Conservation (phyloP, 2,113 vertebrate genomes). For the Micromys minutus region DNA sequence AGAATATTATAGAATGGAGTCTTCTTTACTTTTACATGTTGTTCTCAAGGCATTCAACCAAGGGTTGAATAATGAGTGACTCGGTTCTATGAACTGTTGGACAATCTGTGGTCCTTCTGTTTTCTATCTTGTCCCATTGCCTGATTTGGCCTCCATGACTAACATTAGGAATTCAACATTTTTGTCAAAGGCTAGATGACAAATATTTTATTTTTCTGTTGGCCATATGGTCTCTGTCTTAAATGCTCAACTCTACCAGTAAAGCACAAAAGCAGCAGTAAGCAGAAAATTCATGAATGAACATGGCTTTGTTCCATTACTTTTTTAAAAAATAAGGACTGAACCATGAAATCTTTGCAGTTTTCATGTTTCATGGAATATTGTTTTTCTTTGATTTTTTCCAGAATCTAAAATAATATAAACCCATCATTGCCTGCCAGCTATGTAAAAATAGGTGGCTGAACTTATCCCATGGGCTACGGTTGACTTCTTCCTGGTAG, state of each 20-base stretch:
- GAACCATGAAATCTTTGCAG: constrained; percentile 42
- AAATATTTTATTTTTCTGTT: constrained; percentile 37
- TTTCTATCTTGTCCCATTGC: not conserved
- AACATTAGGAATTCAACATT: constrained; percentile 32
- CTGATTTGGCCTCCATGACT: not conserved
- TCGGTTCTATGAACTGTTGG: not conserved
- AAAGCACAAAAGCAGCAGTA: not conserved
- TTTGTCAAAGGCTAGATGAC: not conserved
- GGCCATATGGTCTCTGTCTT: constrained; percentile 13
- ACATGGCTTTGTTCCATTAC: not conserved
- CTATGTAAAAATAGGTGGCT: not conserved
- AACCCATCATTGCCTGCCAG: not conserved
- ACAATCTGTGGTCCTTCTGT: not conserved
- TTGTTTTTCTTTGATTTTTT: not conserved
- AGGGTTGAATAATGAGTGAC: not conserved
- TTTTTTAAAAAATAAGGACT: not conserved
- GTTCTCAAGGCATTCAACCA: not conserved
- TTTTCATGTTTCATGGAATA: constrained; percentile 58
- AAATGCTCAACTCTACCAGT: not conserved
- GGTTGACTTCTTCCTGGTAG: not conserved
- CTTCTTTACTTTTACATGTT: not conserved
- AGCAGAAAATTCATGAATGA: constrained; percentile 34
- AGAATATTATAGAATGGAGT: not conserved
- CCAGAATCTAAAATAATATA: constrained; percentile 15
- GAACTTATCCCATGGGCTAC: not conserved